Percentiles rank a stretch among this genome's conserved stretches.
These are phyloP conservation scores for Eilema depressum DNA, from an alignment of 2,888 invertebrate species.

Conservation along the genomic window DNA sequence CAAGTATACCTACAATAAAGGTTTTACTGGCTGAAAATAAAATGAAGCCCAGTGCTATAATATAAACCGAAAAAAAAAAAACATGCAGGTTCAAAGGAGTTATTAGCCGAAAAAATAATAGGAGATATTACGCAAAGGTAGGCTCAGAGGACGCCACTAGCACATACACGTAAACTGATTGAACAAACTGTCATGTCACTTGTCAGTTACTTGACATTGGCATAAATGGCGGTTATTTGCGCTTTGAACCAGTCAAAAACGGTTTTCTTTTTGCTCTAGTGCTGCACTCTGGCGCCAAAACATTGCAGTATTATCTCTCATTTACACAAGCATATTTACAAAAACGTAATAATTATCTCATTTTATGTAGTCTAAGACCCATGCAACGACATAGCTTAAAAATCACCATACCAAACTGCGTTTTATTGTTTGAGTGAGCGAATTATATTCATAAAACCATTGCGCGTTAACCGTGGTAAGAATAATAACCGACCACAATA, in stretches of 20 bases:
- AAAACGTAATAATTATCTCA: background rate
- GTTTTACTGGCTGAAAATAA: conserved; percentile 11
- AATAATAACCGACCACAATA: background rate
- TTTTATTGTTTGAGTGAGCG: conserved; percentile 21
- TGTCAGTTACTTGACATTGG: no score
- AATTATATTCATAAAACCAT: background rate
- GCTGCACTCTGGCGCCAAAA: no score
- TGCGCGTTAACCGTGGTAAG: background rate
- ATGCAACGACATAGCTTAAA: conserved; percentile 16
- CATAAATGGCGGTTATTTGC: no score
- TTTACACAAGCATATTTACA: background rate
- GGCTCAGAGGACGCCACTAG: no score
- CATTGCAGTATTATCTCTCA: no score
- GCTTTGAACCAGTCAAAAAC: no score
- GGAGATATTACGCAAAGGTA: no score
- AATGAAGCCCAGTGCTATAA: conserved; percentile 7
- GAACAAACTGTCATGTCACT: no score
- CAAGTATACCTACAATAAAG: background rate
- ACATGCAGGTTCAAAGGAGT: background rate
- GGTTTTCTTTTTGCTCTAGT: no score
- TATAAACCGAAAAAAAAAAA: conserved; percentile 7
- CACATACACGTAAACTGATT: no score
- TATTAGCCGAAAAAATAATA: background rate
- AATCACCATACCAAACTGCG: background rate
- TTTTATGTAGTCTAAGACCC: background rate